Evolutionary conservation across 2,113 vertebrate genomes (phyloP).

Genomic region (cat (Felis catus)): F.catus_Fca126_mat1.0 CM031420.1:34419001-34419500

Average conservation of each 20-base stretch:
- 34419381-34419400: not conserved
- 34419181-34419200: not conserved
- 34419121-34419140: not conserved
- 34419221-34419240: not conserved
- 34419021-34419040: not conserved
- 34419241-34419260: not conserved
- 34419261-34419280: constrained; percentile 34
- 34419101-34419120: not conserved
- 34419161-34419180: not conserved
- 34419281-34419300: constrained; percentile 14
- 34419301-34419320: not conserved
- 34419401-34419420: not conserved
- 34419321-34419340: not conserved
- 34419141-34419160: not conserved
- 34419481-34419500: not conserved
- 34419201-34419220: constrained; percentile 16
- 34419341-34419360: not conserved
- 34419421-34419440: not conserved
- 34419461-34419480: not conserved
- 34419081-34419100: not conserved
- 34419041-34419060: not conserved
- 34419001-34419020: not conserved
- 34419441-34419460: not conserved
- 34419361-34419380: not conserved
- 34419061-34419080: not conserved